phyloP scores from a whole-genome alignment of 2,113 vertebrate genomes.

The Coturnix japonica region DNA sequence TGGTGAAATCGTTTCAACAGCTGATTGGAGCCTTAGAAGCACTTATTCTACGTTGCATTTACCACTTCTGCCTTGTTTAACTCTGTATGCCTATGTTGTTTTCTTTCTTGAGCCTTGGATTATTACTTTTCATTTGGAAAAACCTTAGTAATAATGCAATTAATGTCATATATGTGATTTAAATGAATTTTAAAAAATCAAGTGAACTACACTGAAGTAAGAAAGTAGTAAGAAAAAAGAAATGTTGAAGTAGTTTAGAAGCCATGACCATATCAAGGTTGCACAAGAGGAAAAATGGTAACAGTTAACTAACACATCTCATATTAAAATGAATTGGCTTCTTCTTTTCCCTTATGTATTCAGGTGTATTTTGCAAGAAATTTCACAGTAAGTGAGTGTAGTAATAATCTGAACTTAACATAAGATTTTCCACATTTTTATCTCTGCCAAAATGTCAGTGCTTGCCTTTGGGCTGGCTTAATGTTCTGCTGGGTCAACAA shows the following conservation, averaged over 20 bases:
- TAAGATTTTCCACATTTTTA: background rate
- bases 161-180: background rate
- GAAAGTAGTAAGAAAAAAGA: background rate
- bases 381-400: background rate
- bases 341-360: background rate
- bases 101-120: background rate
- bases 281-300: background rate
- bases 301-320: background rate
- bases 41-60: background rate
- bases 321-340: background rate
- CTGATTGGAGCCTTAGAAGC: background rate
- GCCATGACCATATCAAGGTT: background rate
- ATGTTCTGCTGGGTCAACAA: conserved; percentile 56
- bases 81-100: background rate
- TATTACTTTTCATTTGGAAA: background rate
- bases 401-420: background rate
- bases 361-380: background rate
- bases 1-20: background rate
- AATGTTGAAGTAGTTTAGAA: background rate
- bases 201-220: background rate
- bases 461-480: conserved; percentile 57
- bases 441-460: conserved; percentile 63
- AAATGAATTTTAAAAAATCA: background rate
- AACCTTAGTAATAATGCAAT: background rate
- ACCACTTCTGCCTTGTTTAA: background rate